A percentile compares a stretch with the other conserved stretches of the same genome.
Conservation (phyloP, 2,888 invertebrate genomes). For the Ormyrus thymus region DNA sequence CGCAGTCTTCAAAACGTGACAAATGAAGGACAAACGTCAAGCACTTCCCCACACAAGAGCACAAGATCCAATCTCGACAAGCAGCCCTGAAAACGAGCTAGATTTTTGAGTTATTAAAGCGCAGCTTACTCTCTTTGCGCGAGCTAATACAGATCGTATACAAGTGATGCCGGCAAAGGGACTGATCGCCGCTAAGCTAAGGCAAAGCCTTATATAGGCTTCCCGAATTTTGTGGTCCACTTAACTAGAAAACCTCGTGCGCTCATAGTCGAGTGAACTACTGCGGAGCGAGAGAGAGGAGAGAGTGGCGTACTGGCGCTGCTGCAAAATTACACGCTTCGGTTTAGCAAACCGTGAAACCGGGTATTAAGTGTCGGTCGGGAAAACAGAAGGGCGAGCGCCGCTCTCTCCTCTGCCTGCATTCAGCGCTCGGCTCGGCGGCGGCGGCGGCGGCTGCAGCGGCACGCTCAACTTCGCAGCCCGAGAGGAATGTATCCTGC, state of each 20-base stretch:
- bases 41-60: no score
- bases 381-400: conserved; percentile 64
- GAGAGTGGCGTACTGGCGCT: conserved; percentile 67
- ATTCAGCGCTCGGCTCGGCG: no score
- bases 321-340: conserved; percentile 80
- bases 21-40: no score
- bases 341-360: conserved; percentile 79
- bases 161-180: conserved; percentile 61
- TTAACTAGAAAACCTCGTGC: conserved; percentile 80
- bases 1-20: no score
- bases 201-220: conserved; percentile 77
- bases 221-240: conserved; percentile 80
- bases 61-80: no score
- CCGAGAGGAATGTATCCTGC: conserved; percentile 8
- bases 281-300: conserved; percentile 20
- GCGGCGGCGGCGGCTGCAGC: no score
- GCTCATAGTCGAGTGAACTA: conserved; percentile 71
- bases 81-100: no score
- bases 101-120: no score
- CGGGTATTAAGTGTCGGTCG: conserved; percentile 71
- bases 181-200: conserved; percentile 68
- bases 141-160: conserved; percentile 3
- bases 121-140: no score
- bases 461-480: background rate
- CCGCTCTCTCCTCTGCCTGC: no score